A percentile compares a stretch with the other conserved stretches of the same genome.
phyloP scores from a whole-genome alignment of 2,888 invertebrate genomes.

The Pyrrhia umbra region DNA sequence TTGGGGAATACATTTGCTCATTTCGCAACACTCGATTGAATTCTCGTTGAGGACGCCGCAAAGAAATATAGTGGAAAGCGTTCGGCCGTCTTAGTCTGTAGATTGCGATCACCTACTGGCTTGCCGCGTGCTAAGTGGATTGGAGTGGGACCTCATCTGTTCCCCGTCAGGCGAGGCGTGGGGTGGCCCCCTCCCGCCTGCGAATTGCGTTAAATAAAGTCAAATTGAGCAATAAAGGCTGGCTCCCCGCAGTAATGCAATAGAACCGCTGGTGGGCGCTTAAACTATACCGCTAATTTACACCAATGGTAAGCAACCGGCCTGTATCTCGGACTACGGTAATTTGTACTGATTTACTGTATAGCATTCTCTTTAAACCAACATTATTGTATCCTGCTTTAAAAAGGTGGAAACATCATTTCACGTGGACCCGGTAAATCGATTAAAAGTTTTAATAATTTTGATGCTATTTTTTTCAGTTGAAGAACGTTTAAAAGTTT shows the following conservation, averaged over 20 bases:
- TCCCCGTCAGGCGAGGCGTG: conserved; percentile 81
- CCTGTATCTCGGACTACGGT: conserved; percentile 39
- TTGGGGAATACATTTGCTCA: conserved; percentile 53
- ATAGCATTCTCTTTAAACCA: neutral
- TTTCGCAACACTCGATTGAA: conserved; percentile 62
- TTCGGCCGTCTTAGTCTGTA: conserved; percentile 71
- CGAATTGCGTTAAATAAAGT: conserved; percentile 89
- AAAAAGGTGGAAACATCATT: neutral
- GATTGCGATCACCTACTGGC: conserved; percentile 84
- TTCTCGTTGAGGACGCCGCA: conserved; percentile 65
- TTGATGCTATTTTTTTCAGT: neutral
- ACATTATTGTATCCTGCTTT: neutral
- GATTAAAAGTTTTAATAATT: neutral
- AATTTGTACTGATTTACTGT: conserved; percentile 32
- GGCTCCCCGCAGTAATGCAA: conserved; percentile 86
- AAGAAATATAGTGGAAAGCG: conserved; percentile 72
- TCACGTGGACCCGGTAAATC: neutral
- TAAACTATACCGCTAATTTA: conserved; percentile 83
- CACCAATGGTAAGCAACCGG: conserved; percentile 64
- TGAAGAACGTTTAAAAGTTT: neutral
- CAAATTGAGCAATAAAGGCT: conserved; percentile 90
- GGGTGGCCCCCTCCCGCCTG: conserved; percentile 70
- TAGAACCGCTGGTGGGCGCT: conserved; percentile 79
- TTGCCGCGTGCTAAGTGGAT: conserved; percentile 87
- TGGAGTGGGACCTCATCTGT: conserved; percentile 89